Evolutionary conservation across 2,888 invertebrate genomes (phyloP), one percentile per base, ranked within the genome.

Genomic region (Taphrorychus bicolor): DNA sequence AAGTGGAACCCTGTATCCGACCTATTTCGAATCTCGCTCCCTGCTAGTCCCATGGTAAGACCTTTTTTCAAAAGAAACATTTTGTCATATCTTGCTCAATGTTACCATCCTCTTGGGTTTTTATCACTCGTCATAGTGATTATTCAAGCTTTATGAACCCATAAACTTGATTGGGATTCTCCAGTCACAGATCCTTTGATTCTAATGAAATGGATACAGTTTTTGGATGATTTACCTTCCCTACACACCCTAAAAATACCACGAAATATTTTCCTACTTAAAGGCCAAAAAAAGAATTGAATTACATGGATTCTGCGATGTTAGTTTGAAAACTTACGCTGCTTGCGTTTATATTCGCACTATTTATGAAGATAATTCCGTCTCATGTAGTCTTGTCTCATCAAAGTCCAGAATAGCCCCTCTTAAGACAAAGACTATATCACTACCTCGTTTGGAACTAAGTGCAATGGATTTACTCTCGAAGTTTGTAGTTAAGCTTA

Each of bases 31-130:
- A 18, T 51, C 7, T 19, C 5, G 16, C 5, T 51, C 14, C 21
- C 14, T 19, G 16, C 5, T 5, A 51, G 19, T 14, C 5, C 19
- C 7, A 51, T 18, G 21, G 51, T 18, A 5, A 5, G 18, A 51
- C 16, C 5, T 18, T 18, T 51, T 4, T 18, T 19, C 5, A 51
- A 51, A 14, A 58, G 72, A 57, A 53, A 16, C 9, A 51, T 70
- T 24, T 40, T 70, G 2, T 72, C 71, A 3, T 7, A 18, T 17
- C 21, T 69, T 7, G 51, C 61, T 3, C 64, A 66, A 41, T 63
- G 54, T 48, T 72, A 48, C 45, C 70, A 70, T 51, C 69, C 72
- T 1, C 41, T 72, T 45, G 71, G n/a, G n/a, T n/a, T 71, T 5
- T 24, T 66, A 40, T 59, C 51, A 14, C 69, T 62, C 11, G 61